Evolutionary conservation across 1,140 invertebrate species (phyloP).

Genomic region (Theocolax elegans): DNA sequence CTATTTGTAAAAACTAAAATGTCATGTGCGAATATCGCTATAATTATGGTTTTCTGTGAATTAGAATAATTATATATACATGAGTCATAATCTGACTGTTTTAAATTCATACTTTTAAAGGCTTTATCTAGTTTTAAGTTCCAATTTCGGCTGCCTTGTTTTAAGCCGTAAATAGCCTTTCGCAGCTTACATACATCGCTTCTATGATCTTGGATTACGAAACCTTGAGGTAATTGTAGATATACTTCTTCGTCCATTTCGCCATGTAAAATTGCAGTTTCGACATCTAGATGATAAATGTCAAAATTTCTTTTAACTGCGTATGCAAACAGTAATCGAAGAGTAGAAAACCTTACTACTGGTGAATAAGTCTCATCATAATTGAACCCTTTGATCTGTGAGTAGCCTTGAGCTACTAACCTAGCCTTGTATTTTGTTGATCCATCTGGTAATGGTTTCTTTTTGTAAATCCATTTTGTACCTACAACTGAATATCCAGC

Average conservation of each 20-base stretch:
- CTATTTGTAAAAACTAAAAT: background rate
- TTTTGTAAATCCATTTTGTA: background rate
- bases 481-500: no score
- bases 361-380: background rate
- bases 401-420: background rate
- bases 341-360: background rate
- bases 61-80: no score
- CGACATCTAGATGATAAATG: background rate
- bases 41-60: background rate
- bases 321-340: background rate
- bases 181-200: background rate
- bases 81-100: background rate
- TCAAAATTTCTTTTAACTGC: background rate
- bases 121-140: background rate
- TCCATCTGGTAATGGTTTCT: background rate
- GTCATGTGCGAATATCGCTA: background rate
- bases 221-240: slow-evolving; percentile 50
- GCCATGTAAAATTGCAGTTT: background rate
- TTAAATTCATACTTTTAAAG: background rate
- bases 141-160: background rate
- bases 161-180: slow-evolving; percentile 1
- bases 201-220: slow-evolving; percentile 27
- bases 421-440: background rate
- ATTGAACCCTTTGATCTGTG: background rate
- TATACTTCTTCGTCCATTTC: background rate